A percentile compares a stretch with the other conserved stretches of the same genome.
These are phyloP conservation scores for Omphaloscelis lunosa DNA, from an alignment of 2,888 invertebrate genomes.

Conservation along the genomic window DNA sequence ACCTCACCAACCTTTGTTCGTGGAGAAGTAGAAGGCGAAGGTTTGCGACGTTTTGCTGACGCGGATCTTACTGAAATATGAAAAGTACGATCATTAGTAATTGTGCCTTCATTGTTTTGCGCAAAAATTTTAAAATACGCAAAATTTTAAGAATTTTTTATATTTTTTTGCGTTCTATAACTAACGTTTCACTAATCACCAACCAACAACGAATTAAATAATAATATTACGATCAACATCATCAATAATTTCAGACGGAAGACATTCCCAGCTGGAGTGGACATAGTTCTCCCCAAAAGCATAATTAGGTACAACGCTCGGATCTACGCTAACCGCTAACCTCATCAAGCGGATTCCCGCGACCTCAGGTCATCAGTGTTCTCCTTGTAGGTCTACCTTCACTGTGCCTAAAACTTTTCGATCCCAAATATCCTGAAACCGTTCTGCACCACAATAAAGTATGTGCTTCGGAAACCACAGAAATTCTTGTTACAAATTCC, in stretches of 20 bases:
- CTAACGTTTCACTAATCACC: neutral
- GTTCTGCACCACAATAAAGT: neutral
- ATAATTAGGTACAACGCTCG: too few relatives aligned
- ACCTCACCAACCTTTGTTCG: neutral
- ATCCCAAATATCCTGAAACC: neutral
- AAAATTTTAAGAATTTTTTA: neutral
- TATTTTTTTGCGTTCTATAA: neutral
- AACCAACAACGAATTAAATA: neutral
- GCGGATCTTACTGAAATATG: constrained; percentile 20
- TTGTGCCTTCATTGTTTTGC: neutral
- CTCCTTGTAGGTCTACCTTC: neutral
- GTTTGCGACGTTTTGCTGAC: neutral
- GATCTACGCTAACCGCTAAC: neutral
- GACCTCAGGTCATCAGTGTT: neutral
- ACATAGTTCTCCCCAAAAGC: neutral
- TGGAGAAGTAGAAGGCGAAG: neutral
- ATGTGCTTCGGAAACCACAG: neutral
- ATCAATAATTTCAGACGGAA: neutral
- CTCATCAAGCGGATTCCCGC: neutral
- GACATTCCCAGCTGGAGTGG: neutral
- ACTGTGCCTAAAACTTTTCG: neutral
- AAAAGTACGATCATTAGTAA: neutral
- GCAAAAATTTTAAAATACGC: neutral
- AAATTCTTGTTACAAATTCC: neutral
- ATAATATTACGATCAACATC: neutral